phyloP scores from a whole-genome alignment of 2,113 vertebrate genomes.

The Aldabrachelys gigantea region DNA sequence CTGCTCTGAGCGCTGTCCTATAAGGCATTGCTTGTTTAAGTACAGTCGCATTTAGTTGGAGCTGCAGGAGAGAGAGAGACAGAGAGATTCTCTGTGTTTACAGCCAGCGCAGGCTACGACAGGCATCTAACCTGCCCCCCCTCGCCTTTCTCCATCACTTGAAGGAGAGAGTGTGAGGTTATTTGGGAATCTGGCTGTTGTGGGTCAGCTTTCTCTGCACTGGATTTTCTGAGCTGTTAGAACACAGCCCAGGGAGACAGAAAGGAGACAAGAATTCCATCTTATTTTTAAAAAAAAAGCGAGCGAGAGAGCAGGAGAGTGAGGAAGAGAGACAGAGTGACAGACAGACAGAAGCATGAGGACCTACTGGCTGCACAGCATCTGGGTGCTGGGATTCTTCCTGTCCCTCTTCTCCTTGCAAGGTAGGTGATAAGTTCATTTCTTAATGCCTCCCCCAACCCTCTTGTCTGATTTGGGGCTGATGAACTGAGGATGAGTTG shows the following conservation, averaged over 20 bases:
- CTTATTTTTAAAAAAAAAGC: constrained; percentile 1
- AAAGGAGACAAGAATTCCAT: constrained; percentile 58
- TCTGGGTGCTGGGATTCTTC: constrained; percentile 87
- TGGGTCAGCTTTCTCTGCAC: constrained; percentile 66
- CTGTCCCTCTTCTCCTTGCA: constrained; percentile 86
- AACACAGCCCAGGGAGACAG: constrained; percentile 70
- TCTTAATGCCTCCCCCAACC: constrained; percentile 14
- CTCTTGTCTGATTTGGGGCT: constrained; percentile 32
- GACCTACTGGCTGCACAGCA: constrained; percentile 88
- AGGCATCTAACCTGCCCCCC: constrained; percentile 62
- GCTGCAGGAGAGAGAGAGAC: constrained; percentile 84
- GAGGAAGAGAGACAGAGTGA: constrained; percentile 40
- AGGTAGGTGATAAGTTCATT: constrained; percentile 75
- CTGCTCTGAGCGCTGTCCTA: constrained; percentile 78
- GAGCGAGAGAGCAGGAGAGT: constrained; percentile 33
- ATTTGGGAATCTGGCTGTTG: constrained; percentile 62
- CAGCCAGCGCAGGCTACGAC: constrained; percentile 62
- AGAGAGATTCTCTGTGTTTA: constrained; percentile 76
- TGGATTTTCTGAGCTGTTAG: constrained; percentile 69
- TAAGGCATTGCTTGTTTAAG: constrained; percentile 87
- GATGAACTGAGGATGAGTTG: constrained; percentile 45
- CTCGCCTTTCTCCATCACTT: constrained; percentile 52
- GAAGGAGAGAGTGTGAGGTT: constrained; percentile 55
- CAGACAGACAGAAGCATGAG: constrained; percentile 80
- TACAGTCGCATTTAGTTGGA: constrained; percentile 89